Base-by-base conservation (phyloP, 2,888 invertebrate species). In the Tinea pellionella region DNA sequence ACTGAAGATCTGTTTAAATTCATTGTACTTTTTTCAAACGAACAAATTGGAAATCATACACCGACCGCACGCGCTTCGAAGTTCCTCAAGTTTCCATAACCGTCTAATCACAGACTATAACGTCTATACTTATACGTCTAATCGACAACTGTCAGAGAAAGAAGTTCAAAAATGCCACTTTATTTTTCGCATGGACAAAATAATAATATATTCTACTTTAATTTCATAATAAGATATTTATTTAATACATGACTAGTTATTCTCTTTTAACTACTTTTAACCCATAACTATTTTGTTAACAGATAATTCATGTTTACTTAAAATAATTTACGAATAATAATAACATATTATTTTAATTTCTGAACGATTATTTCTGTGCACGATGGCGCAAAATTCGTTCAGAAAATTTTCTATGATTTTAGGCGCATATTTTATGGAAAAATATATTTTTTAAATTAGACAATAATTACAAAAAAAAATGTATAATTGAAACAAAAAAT, bases 1-100 rank as follows among this genome's bases (percentile, higher is more conserved):
- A 76, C 73, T 60, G 71, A 61, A 62, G 74, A 78, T 69, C 68
- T 71, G 62, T 84, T 80, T 61, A 74, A 73, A 73, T 71, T 80
- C 74, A 77, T 75, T 59, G 64, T 60, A 57, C 29, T 55, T 47
- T 47, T 9, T 9, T 15, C 16, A 16, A 47, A 37, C n/a, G 9
- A 55, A 61, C 41, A 41, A 59, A 11, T 61, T 60, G n/a, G 30
- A 58, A 62, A 60, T 19, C 59, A 57, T 51, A 32, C 2, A 9
- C 37, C 37, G 37, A 9, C 37, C 37, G 37, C 37, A 37, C 37
- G 37, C 24, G n/a, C n/a, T n/a, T n/a, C n/a, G n/a, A n/a, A n/a
- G n/a, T 62, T 58, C 30, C 19, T 13, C 32, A 41, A 41, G 56
- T 62, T 59, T 58, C 51, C 19, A 9, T 61, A 63, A 64, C 63